Evolutionary conservation across 1,140 invertebrate species (phyloP), one percentile per base, ranked within the genome.

Genomic region (Notospermus geniculatus): DNA sequence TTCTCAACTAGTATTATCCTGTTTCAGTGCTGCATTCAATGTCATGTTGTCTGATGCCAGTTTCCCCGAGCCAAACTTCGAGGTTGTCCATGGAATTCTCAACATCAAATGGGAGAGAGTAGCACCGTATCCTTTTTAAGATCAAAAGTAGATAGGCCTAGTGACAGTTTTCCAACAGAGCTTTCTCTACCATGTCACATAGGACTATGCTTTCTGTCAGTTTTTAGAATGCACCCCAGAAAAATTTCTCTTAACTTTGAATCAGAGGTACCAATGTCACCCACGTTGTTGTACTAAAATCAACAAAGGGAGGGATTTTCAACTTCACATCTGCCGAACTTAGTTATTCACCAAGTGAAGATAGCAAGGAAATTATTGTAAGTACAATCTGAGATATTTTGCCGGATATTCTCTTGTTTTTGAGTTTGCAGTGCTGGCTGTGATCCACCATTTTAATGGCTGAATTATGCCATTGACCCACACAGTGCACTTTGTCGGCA

Each of bases 241-340:
- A 9, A 4, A 7, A 19, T 59, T 57, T 32, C 54, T 68, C 70
- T 72, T 75, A 63, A 71, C 64, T n/a, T 54, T 36, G 13, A 29
- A 36, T 36, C 57, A 83, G 81, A 45, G 89, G 90, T 68, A 89
- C 89, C 1, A 98, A 99, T 83, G 90, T 96, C 0, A 90, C 92
- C 28, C 96, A 99, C 80, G 91, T 93, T 11, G 89, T 97, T 54
- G 89, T 98, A 30, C 87, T 98, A 0, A 84, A 90, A 67, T 96
- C 97, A 17, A 88, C 89, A 63, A 90, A 89, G 75, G 93, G 86
- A 74, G 96, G 96, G 13, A 93, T 93, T 74, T 98, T 95, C 84
- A 99, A 99, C 78, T 98, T 99, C 78, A 95, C 95, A 17, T 89
- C 94, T 59, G 95, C 95, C 66, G 90, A 96, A 82, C 87, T 98